Evolutionary conservation across 1,140 invertebrate species (phyloP).

Genomic region (Drosophila melanogaster): DNA sequence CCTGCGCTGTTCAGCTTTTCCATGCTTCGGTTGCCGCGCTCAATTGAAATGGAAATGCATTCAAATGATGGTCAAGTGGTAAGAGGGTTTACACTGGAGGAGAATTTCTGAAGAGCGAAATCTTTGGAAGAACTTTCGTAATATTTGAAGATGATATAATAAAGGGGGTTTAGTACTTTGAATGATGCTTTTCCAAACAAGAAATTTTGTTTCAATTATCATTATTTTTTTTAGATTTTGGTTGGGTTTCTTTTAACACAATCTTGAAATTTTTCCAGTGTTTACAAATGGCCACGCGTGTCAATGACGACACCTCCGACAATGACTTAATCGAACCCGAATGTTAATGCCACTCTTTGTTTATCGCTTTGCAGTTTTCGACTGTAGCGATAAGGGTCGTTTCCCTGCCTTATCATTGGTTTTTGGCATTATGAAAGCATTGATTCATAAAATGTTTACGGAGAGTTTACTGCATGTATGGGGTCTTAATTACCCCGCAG

Average conservation of each 20-base stretch:
- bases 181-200: too few species aligned
- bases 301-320: constrained; percentile 40
- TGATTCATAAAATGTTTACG: constrained; percentile 24
- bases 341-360: constrained; percentile 37
- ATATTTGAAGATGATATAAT: too few species aligned
- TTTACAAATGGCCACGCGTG: constrained; percentile 32
- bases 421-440: background rate
- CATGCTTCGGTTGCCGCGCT: constrained; percentile 10
- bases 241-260: background rate
- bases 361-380: constrained; percentile 18
- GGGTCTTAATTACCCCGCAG: background rate
- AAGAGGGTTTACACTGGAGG: background rate
- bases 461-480: background rate
- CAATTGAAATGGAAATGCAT: constrained; percentile 28
- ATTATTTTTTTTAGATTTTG: background rate
- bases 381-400: constrained; percentile 20
- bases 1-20: constrained; percentile 14
- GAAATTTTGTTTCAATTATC: too few species aligned
- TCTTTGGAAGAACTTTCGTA: background rate
- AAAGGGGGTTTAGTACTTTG: too few species aligned
- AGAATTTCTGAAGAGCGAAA: background rate
- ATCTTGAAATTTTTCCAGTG: background rate
- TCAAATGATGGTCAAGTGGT: constrained; percentile 9
- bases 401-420: constrained; percentile 20
- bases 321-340: constrained; percentile 57